Evolutionary conservation across 2,888 invertebrate genomes (phyloP), one percentile per base, ranked within the genome.

Genomic region (Hermaeophaga mercurialis): DNA sequence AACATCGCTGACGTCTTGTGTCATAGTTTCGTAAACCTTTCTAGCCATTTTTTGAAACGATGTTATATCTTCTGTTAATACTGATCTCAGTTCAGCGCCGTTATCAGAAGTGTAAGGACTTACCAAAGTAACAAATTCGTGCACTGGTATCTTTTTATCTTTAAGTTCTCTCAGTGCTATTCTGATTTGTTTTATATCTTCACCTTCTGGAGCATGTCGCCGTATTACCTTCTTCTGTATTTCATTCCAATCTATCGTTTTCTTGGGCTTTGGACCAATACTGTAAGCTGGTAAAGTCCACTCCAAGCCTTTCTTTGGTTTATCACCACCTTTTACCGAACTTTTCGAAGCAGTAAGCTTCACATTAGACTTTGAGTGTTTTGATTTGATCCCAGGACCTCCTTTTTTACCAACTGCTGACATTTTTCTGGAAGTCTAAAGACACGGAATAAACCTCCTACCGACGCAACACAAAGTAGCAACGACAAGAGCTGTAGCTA

Each of bases 21-120:
- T 75, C 73, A 75, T 75, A 4, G 74, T 78, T 31, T 78, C 76
- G 61, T 77, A 78, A 6, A 78, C 71, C 64, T 72, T 73, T 33
- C 70, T 70, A 1, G 74, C 70, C 53, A 76, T 63, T 50, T 60
- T 72, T 33, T 74, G 68, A 65, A 78, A 78, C 7, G 62, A 44
- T 2, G 62, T 64, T 38, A 77, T 55, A 57, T 78, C 77, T 9
- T 75, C 73, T 1, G 68, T 70, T 63, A 78, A 65, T 6, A 75
- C 71, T 12, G 57, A 46, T 22, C 73, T 66, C 18, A 78, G 55
- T 11, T 54, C 50, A 24, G 64, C 67, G 3, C 77, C 78, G 48
- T 75, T 73, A 61, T 78, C 78, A 15, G 68, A 72, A 0, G 77
- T 77, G 41, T 72, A 75, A 3, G 76, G 73, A 7, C 72, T 64